Base-by-base conservation (phyloP, 2,888 invertebrate genomes). In the Linnaemya tessellans region DNA sequence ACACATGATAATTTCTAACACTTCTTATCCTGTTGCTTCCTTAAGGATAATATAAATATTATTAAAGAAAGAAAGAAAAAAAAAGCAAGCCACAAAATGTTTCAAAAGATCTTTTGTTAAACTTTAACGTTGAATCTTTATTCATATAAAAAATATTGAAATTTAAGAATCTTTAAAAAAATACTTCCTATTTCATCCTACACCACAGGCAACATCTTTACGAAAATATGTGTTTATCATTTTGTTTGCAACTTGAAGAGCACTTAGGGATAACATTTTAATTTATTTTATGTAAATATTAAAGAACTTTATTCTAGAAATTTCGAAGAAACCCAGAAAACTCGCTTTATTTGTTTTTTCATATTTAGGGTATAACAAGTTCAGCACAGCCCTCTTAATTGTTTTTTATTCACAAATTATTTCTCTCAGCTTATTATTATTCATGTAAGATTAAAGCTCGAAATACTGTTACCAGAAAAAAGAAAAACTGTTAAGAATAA, bases 1-100 rank as follows among this genome's bases (percentile, higher is more conserved):
- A 25, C 13, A 60, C 38, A 60, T 46, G 15, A 25, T n/a, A 43
- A 15, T 64, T 64, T 64, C 25, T 64, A 43, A 64, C 22, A 43
- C 25, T 8, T 10, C 25, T 43, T 43, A 25, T 64, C 13, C 20
- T 25, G 22, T 25, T 64, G 0, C 10, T 60, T n/a, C 25, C 56
- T 60, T 38, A 11, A 18, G 35, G 9, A 5, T 60, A 30, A 38
- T 38, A 18, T 25, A 5, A 25, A 8, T 25, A 25, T 38, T 30
- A 3, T 58, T 15, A 3, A n/a, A n/a, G n/a, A 30, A 30, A 30
- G 10, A 38, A 58, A 35, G 58, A 30, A 30, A n/a, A n/a, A n/a
- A n/a, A n/a, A n/a, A n/a, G n/a, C n/a, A n/a, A n/a, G n/a, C 25
- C 25, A 25, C 41, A 64, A 64, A 62, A 13, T 41, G 11, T 10